Evolutionary conservation across 2,113 vertebrate species (phyloP).

Genomic region (Elephantulus edwardii): DNA sequence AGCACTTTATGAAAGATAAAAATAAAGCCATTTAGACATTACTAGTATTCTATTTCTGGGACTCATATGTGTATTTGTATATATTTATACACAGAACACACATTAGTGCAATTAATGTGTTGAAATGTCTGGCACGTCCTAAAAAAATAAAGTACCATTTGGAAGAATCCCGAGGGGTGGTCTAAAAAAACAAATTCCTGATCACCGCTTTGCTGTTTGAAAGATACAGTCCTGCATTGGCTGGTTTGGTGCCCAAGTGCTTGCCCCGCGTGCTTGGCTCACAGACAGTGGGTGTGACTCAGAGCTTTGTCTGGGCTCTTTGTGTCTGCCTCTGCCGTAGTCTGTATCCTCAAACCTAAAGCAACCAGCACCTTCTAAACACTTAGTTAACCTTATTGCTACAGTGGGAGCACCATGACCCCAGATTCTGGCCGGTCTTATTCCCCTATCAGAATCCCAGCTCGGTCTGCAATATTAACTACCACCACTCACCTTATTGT

Average conservation of each 20-base stretch:
- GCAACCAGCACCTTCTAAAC: background rate
- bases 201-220: conserved; percentile 43
- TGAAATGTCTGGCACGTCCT: background rate
- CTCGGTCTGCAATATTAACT: background rate
- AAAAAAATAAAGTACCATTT: background rate
- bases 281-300: background rate
- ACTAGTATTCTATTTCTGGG: background rate
- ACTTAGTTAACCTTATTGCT: conserved; percentile 21
- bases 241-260: conserved; percentile 33
- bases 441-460: conserved; percentile 41
- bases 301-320: background rate
- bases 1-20: conserved; percentile 15
- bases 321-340: background rate
- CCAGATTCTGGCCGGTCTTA: background rate
- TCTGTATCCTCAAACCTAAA: conserved; percentile 17
- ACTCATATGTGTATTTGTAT: accelerated
- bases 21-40: background rate
- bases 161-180: background rate
- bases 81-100: accelerated
- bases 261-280: conserved; percentile 32
- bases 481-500: background rate
- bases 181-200: background rate
- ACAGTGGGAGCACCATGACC: background rate
- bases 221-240: conserved; percentile 48
- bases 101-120: background rate